Evolutionary conservation across 2,888 invertebrate genomes (phyloP).

Genomic region (Nomada ruficornis): DNA sequence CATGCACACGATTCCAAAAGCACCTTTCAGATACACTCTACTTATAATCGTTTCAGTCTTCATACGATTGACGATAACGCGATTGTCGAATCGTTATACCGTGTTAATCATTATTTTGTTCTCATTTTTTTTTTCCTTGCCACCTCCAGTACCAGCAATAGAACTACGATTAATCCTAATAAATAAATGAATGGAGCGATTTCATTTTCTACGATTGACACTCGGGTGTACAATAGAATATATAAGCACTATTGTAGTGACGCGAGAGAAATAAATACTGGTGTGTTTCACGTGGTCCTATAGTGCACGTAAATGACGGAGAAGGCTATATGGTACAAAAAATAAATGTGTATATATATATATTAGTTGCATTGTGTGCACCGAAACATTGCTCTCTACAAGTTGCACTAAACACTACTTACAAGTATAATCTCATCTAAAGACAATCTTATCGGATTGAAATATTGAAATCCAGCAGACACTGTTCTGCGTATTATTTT

Average conservation of each 20-base stretch:
- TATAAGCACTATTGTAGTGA: background rate
- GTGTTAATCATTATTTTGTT: background rate
- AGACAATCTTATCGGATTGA: conserved; percentile 54
- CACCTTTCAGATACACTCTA: conserved; percentile 9
- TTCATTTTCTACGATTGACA: conserved; percentile 1
- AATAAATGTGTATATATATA: conserved; percentile 9
- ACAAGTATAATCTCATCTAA: conserved; percentile 66
- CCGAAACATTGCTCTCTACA: conserved; percentile 73
- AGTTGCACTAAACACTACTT: conserved; percentile 73
- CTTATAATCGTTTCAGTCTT: background rate
- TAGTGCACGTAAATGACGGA: background rate
- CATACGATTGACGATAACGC: background rate
- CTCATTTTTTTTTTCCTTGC: conserved; percentile 19
- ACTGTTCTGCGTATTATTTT: conserved; percentile 65
- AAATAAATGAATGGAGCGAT: background rate
- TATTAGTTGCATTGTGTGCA: conserved; percentile 70
- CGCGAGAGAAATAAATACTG: background rate
- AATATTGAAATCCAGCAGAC: conserved; percentile 57
- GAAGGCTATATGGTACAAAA: conserved; percentile 7
- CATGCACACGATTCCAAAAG: conserved; percentile 6
- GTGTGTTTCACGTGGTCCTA: background rate
- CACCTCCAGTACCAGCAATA: conserved; percentile 68
- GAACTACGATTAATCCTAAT: background rate
- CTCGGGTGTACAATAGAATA: conserved; percentile 12
- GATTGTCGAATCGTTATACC: background rate